Conservation (phyloP, 2,113 vertebrate species). For the Peromyscus polionotus region DNA sequence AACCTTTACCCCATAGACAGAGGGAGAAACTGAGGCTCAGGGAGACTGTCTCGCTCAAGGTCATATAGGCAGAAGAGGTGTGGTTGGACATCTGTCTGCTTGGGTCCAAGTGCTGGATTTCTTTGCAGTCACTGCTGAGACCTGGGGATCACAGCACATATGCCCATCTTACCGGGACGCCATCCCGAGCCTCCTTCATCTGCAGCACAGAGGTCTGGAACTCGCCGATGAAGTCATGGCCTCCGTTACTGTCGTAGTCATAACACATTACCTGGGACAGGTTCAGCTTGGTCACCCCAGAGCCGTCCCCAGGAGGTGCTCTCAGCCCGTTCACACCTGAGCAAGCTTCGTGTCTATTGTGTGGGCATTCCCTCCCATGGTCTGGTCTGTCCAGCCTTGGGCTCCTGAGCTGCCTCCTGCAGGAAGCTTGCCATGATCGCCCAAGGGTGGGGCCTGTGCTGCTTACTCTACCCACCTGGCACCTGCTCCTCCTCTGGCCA, state of each 20-base stretch:
- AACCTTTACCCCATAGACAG: neutral
- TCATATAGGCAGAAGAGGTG: neutral
- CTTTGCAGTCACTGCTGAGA: neutral
- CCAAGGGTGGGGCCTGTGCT: neutral
- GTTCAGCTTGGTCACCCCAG: slow-evolving; percentile 2
- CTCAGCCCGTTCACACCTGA: neutral
- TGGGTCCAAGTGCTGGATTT: neutral
- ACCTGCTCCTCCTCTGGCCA: neutral
- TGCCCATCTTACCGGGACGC: slow-evolving; percentile 89
- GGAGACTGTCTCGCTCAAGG: neutral
- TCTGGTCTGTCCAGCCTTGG: neutral
- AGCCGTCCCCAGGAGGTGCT: neutral
- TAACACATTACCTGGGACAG: slow-evolving; percentile 93
- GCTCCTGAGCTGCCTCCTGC: neutral
- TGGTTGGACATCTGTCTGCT: neutral
- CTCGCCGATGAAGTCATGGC: slow-evolving; percentile 99
- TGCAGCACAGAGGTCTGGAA: slow-evolving; percentile 93
- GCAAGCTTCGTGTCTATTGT: neutral
- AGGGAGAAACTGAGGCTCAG: neutral
- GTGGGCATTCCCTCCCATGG: neutral
- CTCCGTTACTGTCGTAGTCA: slow-evolving; percentile 97
- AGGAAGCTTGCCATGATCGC: neutral
- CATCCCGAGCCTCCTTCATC: slow-evolving; percentile 94
- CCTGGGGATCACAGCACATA: fast-evolving
- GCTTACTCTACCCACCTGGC: neutral